Base-by-base conservation (phyloP, 2,797 vertebrate species). In the Delichon dasypus region DNA sequence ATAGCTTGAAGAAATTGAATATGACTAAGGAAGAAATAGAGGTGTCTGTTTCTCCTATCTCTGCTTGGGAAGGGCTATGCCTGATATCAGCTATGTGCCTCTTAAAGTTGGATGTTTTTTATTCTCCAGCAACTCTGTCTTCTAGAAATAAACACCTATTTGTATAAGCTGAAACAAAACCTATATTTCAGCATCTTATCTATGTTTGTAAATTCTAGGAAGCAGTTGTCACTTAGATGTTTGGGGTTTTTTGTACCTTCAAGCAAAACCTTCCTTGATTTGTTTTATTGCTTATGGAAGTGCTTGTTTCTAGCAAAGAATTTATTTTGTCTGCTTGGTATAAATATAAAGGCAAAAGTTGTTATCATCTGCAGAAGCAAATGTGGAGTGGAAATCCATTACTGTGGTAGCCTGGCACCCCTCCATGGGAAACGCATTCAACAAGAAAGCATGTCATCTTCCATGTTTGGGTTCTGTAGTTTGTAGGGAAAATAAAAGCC, bases 81-180 rank as follows among this genome's bases (percentile, higher is more conserved):
- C 62, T 88, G 26, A 86, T 94, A 34, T 84, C 92, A 96, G 95
- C 90, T 75, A 68, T 94, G 88, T 96, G 65, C 61, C 72, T 80
- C 53, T 95, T 89, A 67, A 53, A 93, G 84, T 55, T 64, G 51
- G 36, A 54, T 60, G 73, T 62, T 88, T 95, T 94, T 60, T 61
- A 64, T 96, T 94, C 67, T 92, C 73, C 83, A 61, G 54, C 32
- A 95, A 92, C 77, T 86, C 51, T 73, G 76, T 85, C 70, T 94
- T 54, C 40, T 73, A 58, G 78, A 89, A 93, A 65, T 65, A 95
- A 92, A 30, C 42, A 32, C 57, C 65, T 85, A n/a, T 61, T 93
- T 96, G 79, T 67, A 17, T 72, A 94, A 96, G 55, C 44, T 72
- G 84, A 93, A 95, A 77, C 18, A 94, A 96, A 95, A 71, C 38